These are phyloP conservation scores for Myodes glareolus DNA, from an alignment of 2,113 vertebrate species.

Conservation along the genomic window DNA sequence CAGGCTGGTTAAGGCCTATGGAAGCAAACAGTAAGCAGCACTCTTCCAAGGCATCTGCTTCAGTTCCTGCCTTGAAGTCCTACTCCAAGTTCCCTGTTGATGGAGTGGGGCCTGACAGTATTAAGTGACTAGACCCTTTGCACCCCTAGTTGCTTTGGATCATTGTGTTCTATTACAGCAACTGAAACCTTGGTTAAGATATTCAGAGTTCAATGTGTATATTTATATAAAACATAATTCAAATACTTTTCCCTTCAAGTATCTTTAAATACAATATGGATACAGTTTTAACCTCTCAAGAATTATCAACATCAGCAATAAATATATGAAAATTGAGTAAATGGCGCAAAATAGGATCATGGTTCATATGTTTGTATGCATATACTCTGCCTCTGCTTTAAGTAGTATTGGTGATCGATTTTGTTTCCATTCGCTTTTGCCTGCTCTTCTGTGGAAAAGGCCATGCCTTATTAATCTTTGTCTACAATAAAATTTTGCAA, in stretches of 20 bases:
- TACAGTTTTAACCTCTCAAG: slow-evolving; percentile 24
- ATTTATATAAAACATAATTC: neutral
- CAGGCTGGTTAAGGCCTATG: neutral
- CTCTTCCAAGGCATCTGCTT: neutral
- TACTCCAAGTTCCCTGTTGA: neutral
- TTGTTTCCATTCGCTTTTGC: neutral
- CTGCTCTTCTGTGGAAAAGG: slow-evolving; percentile 18
- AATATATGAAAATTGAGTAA: neutral
- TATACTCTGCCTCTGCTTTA: neutral
- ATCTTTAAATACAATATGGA: neutral
- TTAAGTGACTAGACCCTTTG: no score
- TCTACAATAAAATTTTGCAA: neutral
- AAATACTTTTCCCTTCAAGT: neutral
- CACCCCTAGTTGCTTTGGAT: neutral
- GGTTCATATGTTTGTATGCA: neutral
- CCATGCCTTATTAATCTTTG: slow-evolving; percentile 7
- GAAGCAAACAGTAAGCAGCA: neutral
- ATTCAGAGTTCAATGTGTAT: neutral
- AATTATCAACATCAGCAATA: neutral
- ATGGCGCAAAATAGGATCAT: neutral
- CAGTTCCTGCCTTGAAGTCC: neutral
- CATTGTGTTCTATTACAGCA: neutral
- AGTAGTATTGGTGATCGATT: slow-evolving; percentile 39
- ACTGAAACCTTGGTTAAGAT: neutral
- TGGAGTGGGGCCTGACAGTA: neutral